Base-by-base conservation (phyloP, 2,797 vertebrate genomes). In the Cephalopachus bancanus region DNA sequence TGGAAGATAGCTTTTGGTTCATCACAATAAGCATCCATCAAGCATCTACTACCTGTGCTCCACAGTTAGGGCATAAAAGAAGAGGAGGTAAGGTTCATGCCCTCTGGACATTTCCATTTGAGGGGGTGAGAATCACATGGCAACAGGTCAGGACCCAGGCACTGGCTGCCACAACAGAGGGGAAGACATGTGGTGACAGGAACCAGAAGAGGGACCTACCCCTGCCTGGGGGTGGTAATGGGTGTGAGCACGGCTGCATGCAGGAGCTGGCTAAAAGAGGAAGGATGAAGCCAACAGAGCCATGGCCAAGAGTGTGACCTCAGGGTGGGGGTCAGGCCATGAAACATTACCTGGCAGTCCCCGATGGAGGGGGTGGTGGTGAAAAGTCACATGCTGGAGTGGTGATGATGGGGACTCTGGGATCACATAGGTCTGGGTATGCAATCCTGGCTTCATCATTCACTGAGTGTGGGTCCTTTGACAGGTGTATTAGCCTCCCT, bases 311-410 rank as follows among this genome's bases (percentile, higher is more conserved):
- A 62, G 53, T 60, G 3, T 11, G n/a, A 26, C 53, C 26, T 28
- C 53, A 17, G 9, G 1, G 37, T 24, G 1, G 33, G 30, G 44
- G 12, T 10, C 1, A 0, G 16, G 22, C 33, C 2, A 1, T 30
- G 80, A 37, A 22, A 3, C 67, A 17, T 1, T 1, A 62, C 22
- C 9, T 16, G n/a, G 57, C 4, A 57, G 49, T 55, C 57, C 51
- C 16, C 51, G 30, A 28, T 2, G 8, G 11, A 37, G 53, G 14
- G 19, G 49, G 44, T 8, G 37, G 37, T 3, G 15, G 24, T 14
- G 76, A 78, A 72, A 33, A 28, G 2, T 15, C 24, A 16, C 11
- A 12, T 0, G 7, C 28, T 16, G 1, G 30, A 53, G 80, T 3
- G 74, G 15, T 28, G 59, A 59, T 0, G 2, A 33, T 20, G 0